Percentiles rank a stretch among this genome's conserved stretches.
These are phyloP conservation scores for Xerus rutilus DNA, from an alignment of 2,797 vertebrate genomes.

Conservation along the genomic window DNA sequence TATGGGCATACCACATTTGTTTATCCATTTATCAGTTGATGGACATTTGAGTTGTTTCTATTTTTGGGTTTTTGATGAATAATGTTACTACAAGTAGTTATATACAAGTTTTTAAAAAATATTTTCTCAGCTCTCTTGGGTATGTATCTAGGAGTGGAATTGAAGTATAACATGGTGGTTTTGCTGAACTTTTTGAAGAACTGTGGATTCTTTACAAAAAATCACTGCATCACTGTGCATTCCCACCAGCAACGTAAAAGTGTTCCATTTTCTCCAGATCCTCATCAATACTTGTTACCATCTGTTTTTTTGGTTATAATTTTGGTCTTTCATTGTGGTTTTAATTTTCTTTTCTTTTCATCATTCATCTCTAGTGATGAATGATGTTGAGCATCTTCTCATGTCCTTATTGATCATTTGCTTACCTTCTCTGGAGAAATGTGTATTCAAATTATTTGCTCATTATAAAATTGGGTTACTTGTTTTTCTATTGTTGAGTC, in stretches of 20 bases:
- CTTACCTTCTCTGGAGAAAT: slow-evolving; percentile 33
- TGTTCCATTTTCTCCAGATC: neutral
- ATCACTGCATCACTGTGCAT: neutral
- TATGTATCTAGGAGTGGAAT: neutral
- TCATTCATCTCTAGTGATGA: neutral
- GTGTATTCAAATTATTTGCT: neutral
- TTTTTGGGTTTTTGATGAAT: neutral
- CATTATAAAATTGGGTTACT: neutral
- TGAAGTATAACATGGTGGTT: neutral
- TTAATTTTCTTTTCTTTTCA: neutral
- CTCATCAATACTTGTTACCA: neutral
- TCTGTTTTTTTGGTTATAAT: neutral
- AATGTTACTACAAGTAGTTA: neutral
- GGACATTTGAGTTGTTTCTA: neutral
- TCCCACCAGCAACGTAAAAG: neutral
- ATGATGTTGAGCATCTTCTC: neutral
- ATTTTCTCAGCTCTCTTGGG: neutral
- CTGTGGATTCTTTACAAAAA: neutral
- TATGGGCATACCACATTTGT: neutral
- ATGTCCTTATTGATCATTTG: neutral
- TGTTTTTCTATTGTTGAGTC: slow-evolving; percentile 26
- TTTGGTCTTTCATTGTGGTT: neutral
- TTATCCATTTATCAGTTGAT: neutral
- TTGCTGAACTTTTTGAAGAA: slow-evolving; percentile 33
- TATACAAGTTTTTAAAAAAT: neutral